Base-by-base conservation (phyloP, 1,140 invertebrate genomes). In the Caenorhabditis inopinata region DNA sequence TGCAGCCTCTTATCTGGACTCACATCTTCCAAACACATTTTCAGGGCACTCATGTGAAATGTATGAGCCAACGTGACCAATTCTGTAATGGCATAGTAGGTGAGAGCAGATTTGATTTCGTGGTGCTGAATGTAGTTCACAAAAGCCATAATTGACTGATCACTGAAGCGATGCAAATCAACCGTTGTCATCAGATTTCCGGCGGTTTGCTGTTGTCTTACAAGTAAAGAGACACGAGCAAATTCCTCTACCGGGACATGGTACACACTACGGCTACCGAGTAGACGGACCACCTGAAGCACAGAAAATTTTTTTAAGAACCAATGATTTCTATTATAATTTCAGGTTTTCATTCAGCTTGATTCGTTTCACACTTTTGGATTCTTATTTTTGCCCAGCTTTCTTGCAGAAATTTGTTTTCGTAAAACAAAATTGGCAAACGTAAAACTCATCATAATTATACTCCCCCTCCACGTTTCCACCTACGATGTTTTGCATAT, bases 21-120 rank as follows among this genome's bases (percentile, higher is more conserved):
- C 6, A 58, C 58, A 68, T 68, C 58, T 11, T 68, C 58, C 32
- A 68, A 42, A 38, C 32, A 68, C 32, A 68, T 32, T 18, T 68
- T 68, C 58, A 68, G 38, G 2, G 35, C 58, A 29, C 38, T 68
- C 58, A 68, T 68, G n/a, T 68, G 58, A 42, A 68, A 68, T 9
- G 58, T 68, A n/a, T 68, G 58, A 1, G 58, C 58, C 58, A 68
- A 9, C 11, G 32, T 38, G 32, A 68, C 58, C n/a, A 68, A 9
- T 9, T 68, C 58, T 11, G 58, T 42, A 18, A 68, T 68, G 21
- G 58, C 58, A 6, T 68, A 42, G n/a, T 38, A 68, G 12, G 58
- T 68, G 29, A 68, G 38, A 42, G 5, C 38, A 14, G 38, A 42
- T 29, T 68, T 68, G 11, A 68, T 68, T 32, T 68, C 58, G 11